phyloP scores from a whole-genome alignment of 2,113 vertebrate species.

The Rhynchopsitta pachyrhyncha region DNA sequence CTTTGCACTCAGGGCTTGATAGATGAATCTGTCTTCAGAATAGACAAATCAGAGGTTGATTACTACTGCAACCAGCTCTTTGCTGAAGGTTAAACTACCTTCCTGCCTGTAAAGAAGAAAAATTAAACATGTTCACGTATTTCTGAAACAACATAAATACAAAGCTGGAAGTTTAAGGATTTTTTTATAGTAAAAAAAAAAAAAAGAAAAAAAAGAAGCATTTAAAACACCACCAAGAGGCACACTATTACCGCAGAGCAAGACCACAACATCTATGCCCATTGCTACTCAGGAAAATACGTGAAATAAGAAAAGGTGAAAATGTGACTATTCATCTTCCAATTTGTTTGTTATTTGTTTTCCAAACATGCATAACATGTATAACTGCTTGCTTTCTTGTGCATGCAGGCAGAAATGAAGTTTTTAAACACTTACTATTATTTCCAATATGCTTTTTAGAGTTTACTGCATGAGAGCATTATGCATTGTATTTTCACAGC shows the following conservation, averaged over 20 bases:
- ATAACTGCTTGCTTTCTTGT: background rate
- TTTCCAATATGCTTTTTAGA: background rate
- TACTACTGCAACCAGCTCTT: background rate
- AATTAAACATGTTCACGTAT: background rate
- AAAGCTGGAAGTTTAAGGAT: background rate
- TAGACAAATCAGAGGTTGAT: background rate
- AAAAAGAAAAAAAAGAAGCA: background rate
- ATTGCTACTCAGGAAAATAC: background rate
- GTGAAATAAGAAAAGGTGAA: background rate
- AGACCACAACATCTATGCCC: background rate
- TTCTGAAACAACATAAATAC: background rate
- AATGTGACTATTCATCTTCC: background rate
- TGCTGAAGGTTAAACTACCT: background rate
- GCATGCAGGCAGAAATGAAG: background rate
- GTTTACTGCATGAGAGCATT: background rate
- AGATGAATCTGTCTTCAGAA: background rate
- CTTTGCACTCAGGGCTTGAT: background rate
- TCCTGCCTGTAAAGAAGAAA: background rate
- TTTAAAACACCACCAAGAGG: background rate
- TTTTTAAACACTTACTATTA: background rate
- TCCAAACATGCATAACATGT: background rate
- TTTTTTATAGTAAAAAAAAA: background rate
- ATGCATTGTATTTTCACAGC: background rate
- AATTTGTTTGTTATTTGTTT: background rate
- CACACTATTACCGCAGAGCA: background rate